Percentiles rank a stretch among this genome's conserved stretches.
phyloP scores from a whole-genome alignment of 2,113 vertebrate species.

The Azemiops feae region DNA sequence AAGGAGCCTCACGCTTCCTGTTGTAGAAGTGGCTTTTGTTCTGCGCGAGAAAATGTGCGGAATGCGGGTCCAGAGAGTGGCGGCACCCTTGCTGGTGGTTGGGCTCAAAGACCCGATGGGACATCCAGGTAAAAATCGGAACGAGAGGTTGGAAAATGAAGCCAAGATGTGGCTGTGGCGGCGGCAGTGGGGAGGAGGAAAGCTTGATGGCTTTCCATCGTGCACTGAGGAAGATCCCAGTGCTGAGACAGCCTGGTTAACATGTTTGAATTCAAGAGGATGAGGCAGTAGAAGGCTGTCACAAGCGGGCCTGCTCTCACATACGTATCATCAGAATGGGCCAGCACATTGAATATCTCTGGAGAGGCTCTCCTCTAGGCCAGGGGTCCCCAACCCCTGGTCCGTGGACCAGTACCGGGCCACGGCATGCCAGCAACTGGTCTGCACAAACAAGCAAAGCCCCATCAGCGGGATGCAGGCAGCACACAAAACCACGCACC shows the following conservation, averaged over 20 bases:
- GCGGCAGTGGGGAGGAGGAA: not conserved
- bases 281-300: not conserved
- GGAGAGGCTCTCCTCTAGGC: not conserved
- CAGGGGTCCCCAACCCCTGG: too few species aligned
- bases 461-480: too few species aligned
- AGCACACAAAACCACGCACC: too few species aligned
- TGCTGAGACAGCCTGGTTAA: not conserved
- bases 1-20: not conserved
- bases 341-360: not conserved
- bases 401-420: too few species aligned
- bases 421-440: too few species aligned
- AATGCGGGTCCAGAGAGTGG: too few species aligned
- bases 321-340: not conserved
- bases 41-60: too few species aligned
- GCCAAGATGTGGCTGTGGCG: not conserved
- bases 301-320: not conserved
- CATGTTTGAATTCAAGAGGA: not conserved
- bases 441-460: too few species aligned
- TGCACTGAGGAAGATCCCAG: not conserved
- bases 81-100: not conserved
- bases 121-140: not conserved
- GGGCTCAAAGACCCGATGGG: not conserved
- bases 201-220: not conserved
- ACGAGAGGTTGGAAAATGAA: not conserved
- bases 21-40: not conserved